Conservation (phyloP, 2,797 vertebrate species). For the Balearica regulorum region DNA sequence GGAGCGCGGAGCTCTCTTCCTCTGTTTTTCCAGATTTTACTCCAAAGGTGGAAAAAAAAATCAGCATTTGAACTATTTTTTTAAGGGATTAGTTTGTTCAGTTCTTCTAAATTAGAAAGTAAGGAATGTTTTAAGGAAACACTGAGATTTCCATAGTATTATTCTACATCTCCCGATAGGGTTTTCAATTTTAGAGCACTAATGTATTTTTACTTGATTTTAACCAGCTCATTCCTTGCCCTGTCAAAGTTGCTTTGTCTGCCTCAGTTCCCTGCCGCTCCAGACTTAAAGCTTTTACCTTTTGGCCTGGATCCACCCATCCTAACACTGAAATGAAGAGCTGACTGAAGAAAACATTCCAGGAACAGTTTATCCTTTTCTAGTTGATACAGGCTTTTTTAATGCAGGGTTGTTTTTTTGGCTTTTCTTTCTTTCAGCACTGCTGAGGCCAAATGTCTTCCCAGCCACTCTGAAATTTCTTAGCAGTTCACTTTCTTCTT, state of each 20-base stretch:
- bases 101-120: not conserved
- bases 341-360: not conserved
- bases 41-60: not conserved
- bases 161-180: not conserved
- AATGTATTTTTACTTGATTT: not conserved
- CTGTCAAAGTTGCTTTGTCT: not conserved
- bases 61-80: not conserved
- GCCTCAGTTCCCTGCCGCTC: not conserved
- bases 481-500: not conserved
- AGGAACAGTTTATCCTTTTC: constrained; percentile 15
- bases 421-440: not conserved
- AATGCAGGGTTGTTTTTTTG: not conserved
- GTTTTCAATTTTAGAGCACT: not conserved
- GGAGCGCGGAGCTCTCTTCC: not conserved
- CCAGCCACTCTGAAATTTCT: not conserved
- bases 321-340: not conserved
- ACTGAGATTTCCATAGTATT: not conserved
- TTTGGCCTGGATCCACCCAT: not conserved
- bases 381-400: not conserved
- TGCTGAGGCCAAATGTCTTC: not conserved
- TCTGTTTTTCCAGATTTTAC: constrained; percentile 25
- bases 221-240: not conserved
- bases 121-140: not conserved
- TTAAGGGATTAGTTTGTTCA: not conserved
- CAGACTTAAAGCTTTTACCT: not conserved